Evolutionary conservation across 2,113 vertebrate genomes (phyloP).

Genomic region (Emydura subglobosa): DNA sequence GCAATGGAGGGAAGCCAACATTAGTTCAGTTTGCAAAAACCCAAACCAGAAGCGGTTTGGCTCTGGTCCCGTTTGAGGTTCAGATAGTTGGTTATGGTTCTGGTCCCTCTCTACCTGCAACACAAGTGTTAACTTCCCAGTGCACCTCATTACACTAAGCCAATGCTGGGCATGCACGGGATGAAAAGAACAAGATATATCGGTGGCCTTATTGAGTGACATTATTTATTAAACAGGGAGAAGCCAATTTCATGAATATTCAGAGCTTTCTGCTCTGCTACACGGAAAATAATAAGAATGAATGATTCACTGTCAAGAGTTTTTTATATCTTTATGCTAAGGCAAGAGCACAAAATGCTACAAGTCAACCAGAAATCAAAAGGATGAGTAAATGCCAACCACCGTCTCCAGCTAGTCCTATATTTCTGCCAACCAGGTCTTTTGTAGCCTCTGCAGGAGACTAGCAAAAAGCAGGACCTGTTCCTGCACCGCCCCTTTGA

Average conservation of each 20-base stretch:
- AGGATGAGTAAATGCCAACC: background rate
- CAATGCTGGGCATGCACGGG: background rate
- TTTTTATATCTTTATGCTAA: background rate
- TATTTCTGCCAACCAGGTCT: background rate
- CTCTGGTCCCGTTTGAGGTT: background rate
- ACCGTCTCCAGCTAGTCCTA: background rate
- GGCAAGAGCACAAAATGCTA: background rate
- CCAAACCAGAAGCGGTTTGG: background rate
- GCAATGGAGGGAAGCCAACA: background rate
- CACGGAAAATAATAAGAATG: background rate
- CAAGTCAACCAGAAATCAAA: background rate
- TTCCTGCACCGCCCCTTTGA: background rate
- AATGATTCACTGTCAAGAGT: background rate
- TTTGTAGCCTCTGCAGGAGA: background rate
- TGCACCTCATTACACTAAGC: background rate
- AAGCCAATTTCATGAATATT: background rate
- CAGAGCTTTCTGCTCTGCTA: background rate
- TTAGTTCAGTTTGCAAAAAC: background rate
- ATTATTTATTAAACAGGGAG: background rate
- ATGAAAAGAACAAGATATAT: background rate
- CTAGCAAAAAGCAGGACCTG: background rate
- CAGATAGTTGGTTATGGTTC: background rate
- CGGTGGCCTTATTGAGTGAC: background rate
- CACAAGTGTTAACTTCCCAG: background rate
- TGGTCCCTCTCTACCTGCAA: background rate